These are phyloP conservation scores for Oxygymnocypris stewartii DNA, from an alignment of 2,113 vertebrate genomes.

Conservation along the genomic window DNA sequence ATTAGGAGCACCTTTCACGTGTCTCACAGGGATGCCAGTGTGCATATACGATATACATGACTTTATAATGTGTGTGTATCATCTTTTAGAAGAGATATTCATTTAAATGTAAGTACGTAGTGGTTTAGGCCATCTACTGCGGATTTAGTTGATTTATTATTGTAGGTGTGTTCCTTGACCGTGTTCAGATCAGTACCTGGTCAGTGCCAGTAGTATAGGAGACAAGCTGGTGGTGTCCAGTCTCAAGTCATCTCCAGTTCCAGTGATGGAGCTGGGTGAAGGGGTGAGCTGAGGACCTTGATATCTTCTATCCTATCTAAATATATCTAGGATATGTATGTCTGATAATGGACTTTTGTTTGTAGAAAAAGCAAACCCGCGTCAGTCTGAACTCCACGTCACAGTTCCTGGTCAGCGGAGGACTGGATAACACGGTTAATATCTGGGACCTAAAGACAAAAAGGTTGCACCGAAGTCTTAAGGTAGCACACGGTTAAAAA, in stretches of 20 bases:
- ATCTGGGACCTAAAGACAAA: constrained; percentile 97
- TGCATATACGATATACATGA: background rate
- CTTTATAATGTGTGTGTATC: background rate
- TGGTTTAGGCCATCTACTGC: too few species aligned
- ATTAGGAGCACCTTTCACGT: background rate
- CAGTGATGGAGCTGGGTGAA: constrained; percentile 88
- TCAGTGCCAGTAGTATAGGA: constrained; percentile 86
- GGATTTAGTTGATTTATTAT: background rate
- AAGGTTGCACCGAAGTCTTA: constrained; percentile 84
- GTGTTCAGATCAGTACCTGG: constrained; percentile 87
- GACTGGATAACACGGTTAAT: constrained; percentile 87
- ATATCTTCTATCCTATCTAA: background rate
- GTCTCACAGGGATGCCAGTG: background rate
- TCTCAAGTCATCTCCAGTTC: constrained; percentile 83
- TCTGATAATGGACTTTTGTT: constrained; percentile 34
- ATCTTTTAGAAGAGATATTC: background rate
- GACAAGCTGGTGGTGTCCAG: constrained; percentile 94
- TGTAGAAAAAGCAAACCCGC: constrained; percentile 90
- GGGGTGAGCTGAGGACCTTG: constrained; percentile 81
- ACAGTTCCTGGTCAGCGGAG: constrained; percentile 87
- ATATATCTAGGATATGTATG: background rate
- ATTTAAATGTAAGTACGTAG: too few species aligned
- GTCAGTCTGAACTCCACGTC: constrained; percentile 86
- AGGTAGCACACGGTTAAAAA: constrained; percentile 72
- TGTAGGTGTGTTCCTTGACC: constrained; percentile 74